phyloP scores from a whole-genome alignment of 2,888 invertebrate species.

The Dolichopus griseipennis region DNA sequence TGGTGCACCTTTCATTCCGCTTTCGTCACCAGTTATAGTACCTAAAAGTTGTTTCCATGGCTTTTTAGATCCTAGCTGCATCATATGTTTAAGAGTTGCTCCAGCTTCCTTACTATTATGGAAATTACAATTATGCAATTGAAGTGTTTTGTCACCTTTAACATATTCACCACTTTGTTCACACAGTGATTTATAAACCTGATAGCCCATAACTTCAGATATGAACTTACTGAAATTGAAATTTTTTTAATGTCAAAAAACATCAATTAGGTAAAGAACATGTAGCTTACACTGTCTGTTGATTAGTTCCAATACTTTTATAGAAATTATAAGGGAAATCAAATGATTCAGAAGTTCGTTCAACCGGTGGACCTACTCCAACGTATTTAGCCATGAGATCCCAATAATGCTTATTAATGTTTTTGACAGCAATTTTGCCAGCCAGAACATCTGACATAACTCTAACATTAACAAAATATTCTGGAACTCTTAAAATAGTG shows the following conservation, averaged over 20 bases:
- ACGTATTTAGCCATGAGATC: constrained; percentile 51
- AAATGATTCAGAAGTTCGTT: constrained; percentile 54
- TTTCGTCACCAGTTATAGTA: neutral
- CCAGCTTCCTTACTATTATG: constrained; percentile 70
- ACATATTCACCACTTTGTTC: constrained; percentile 65
- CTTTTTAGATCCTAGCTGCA: constrained; percentile 59
- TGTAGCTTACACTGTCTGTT: constrained; percentile 47
- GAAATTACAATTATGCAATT: constrained; percentile 77
- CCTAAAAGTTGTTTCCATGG: constrained; percentile 73
- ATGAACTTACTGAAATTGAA: constrained; percentile 56
- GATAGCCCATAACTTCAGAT: constrained; percentile 72
- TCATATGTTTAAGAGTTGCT: constrained; percentile 54
- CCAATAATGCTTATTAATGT: constrained; percentile 58
- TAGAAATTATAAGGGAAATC: constrained; percentile 64
- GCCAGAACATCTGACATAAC: constrained; percentile 48
- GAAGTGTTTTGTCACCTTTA: constrained; percentile 52
- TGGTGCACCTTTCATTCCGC: constrained; percentile 59
- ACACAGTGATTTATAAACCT: constrained; percentile 66
- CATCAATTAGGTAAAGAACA: neutral
- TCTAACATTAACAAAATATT: constrained; percentile 7
- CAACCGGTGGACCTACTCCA: constrained; percentile 55
- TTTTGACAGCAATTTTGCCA: constrained; percentile 49
- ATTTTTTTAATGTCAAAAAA: neutral
- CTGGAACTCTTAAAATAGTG: constrained; percentile 16
- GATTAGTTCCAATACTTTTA: constrained; percentile 55